A percentile compares a stretch with the other conserved stretches of the same genome.
These are phyloP conservation scores for Campaea margaritaria DNA, from an alignment of 2,888 invertebrate genomes.

Conservation along the genomic window DNA sequence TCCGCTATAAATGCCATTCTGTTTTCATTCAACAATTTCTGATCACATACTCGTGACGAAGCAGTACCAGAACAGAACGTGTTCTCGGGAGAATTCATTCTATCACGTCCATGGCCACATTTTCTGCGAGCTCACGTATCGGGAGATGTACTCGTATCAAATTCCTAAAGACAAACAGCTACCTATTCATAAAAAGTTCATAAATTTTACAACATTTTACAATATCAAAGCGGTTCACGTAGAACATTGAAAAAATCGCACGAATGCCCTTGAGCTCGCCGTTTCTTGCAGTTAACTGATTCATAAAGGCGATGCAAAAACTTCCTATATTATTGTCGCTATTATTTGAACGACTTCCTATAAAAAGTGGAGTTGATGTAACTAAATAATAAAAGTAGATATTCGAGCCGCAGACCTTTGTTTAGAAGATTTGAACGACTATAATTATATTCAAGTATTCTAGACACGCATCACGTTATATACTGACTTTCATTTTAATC, in stretches of 20 bases:
- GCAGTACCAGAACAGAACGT: too few relatives aligned
- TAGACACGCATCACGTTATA: too few relatives aligned
- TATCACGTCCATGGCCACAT: background rate
- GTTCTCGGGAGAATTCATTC: too few relatives aligned
- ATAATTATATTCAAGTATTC: too few relatives aligned
- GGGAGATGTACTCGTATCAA: background rate
- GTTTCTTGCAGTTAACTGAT: slow-evolving; percentile 4
- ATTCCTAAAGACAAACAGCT: background rate
- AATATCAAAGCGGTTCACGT: slow-evolving; percentile 2
- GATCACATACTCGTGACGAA: too few relatives aligned
- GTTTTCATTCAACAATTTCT: too few relatives aligned
- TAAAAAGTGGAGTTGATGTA: slow-evolving; percentile 11
- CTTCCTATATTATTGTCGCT: background rate
- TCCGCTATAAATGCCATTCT: too few relatives aligned
- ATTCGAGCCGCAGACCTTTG: background rate
- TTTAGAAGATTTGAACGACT: background rate
- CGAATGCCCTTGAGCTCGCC: background rate
- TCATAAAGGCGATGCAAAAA: slow-evolving; percentile 13
- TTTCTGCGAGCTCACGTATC: background rate
- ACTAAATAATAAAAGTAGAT: background rate
- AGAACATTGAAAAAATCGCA: background rate
- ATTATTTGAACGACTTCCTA: slow-evolving; percentile 15
- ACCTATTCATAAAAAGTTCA: slow-evolving; percentile 7
- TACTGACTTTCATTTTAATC: too few relatives aligned
- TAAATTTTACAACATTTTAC: background rate